Evolutionary conservation across 2,888 invertebrate genomes (phyloP).

Genomic region (Labia minor): DNA sequence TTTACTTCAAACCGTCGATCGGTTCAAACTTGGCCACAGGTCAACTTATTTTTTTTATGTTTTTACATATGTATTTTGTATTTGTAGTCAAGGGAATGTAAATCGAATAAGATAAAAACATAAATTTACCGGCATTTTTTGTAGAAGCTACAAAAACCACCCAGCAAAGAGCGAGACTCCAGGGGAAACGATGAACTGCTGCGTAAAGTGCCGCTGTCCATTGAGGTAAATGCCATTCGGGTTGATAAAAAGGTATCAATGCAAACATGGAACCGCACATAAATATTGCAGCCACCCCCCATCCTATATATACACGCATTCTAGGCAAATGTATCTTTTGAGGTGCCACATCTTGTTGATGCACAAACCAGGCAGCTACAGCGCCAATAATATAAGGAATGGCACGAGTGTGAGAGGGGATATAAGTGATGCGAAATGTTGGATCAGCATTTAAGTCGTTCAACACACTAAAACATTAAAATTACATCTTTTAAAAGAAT

Average conservation of each 20-base stretch:
- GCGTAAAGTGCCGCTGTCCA: slow-evolving; percentile 46
- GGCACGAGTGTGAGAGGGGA: slow-evolving; percentile 49
- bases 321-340: background rate
- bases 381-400: slow-evolving; percentile 49
- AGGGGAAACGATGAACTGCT: slow-evolving; percentile 44
- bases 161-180: slow-evolving; percentile 42
- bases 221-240: slow-evolving; percentile 39
- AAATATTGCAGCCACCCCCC: slow-evolving; percentile 9
- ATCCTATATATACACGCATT: background rate
- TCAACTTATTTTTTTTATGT: too few relatives aligned
- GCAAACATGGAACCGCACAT: slow-evolving; percentile 17
- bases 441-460: slow-evolving; percentile 22
- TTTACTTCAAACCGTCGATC: too few relatives aligned
- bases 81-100: too few relatives aligned
- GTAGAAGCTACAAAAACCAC: slow-evolving; percentile 43
- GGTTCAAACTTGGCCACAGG: too few relatives aligned
- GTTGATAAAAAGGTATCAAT: slow-evolving; percentile 30
- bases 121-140: slow-evolving; percentile 43
- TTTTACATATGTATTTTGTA: too few relatives aligned
- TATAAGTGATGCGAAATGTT: slow-evolving; percentile 44
- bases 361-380: slow-evolving; percentile 40
- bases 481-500: too few relatives aligned
- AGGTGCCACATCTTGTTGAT: background rate
- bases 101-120: background rate
- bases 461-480: slow-evolving; percentile 20